Percentiles rank a stretch among this genome's conserved stretches.
Evolutionary conservation across 2,888 invertebrate genomes (phyloP).

Genomic region (Criorhina ranunculi): DNA sequence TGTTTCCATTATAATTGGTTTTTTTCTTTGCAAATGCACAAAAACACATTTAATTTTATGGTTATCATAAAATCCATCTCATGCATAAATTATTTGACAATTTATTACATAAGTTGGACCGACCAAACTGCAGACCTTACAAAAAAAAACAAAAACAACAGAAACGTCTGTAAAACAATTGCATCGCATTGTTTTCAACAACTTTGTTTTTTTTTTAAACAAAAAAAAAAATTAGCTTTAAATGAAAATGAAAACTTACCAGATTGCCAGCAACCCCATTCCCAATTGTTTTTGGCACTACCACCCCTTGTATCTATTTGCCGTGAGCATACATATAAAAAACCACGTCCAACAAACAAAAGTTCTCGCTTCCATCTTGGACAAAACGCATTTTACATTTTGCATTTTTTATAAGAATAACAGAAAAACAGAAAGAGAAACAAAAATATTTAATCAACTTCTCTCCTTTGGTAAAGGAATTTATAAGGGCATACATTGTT

Average conservation of each 20-base stretch:
- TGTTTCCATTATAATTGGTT: conserved; percentile 52
- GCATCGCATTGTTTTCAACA: conserved; percentile 49
- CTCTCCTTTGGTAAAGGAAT: conserved; percentile 50
- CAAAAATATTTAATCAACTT: conserved; percentile 59
- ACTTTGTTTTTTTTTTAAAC: conserved; percentile 12
- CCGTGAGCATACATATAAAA: conserved; percentile 23
- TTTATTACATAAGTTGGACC: conserved; percentile 57
- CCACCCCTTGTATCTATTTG: conserved; percentile 21
- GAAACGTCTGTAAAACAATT: conserved; percentile 18
- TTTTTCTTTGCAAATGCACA: conserved; percentile 28
- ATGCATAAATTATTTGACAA: conserved; percentile 71
- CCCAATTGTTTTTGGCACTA: not conserved
- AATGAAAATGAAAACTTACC: conserved; percentile 62
- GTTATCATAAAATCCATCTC: conserved; percentile 65
- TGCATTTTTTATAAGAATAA: conserved; percentile 60
- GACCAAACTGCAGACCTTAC: not conserved
- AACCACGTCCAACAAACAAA: conserved; percentile 43
- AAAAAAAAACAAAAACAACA: not conserved
- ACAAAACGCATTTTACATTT: conserved; percentile 55
- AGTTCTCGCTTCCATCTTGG: conserved; percentile 48
- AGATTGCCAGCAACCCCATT: conserved; percentile 53
- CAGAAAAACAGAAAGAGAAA: not conserved
- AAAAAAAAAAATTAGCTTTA: conserved; percentile 48
- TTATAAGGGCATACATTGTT: conserved; percentile 50
- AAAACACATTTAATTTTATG: conserved; percentile 53